These are phyloP conservation scores for Speoplatyrhinus poulsoni DNA, from an alignment of 2,113 vertebrate species.

Conservation along the genomic window DNA sequence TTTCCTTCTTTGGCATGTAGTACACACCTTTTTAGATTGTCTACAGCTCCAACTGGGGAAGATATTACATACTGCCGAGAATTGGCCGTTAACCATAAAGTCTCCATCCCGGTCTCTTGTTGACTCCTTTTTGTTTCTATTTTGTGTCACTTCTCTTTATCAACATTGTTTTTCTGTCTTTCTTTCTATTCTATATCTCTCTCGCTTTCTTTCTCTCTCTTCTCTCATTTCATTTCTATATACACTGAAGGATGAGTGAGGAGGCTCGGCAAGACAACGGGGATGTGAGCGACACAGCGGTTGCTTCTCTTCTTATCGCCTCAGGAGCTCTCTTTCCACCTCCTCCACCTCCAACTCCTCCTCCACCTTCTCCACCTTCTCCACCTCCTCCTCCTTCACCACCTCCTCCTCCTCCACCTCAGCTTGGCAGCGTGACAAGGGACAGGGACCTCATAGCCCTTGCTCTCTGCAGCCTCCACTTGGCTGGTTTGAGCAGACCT, in stretches of 20 bases:
- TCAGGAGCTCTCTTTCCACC: neutral
- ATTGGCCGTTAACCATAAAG: too few species aligned
- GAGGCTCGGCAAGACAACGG: too few species aligned
- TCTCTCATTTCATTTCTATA: neutral
- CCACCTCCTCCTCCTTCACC: slow-evolving; percentile 11
- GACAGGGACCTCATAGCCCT: slow-evolving; percentile 49
- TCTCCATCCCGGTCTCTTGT: neutral
- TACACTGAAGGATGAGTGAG: neutral
- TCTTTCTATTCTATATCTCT: neutral
- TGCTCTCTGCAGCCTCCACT: slow-evolving; percentile 23
- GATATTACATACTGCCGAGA: too few species aligned
- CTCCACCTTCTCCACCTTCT: slow-evolving; percentile 17
- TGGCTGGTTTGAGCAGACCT: slow-evolving; percentile 18
- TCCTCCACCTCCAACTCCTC: slow-evolving; percentile 10
- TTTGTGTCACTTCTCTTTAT: too few species aligned
- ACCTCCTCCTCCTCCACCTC: slow-evolving; percentile 6
- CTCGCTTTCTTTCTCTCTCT: neutral
- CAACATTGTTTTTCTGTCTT: neutral
- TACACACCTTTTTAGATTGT: too few species aligned
- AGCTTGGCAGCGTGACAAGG: slow-evolving; percentile 55
- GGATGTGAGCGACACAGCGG: too few species aligned
- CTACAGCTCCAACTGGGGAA: too few species aligned
- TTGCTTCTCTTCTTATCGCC: neutral
- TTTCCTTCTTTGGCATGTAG: too few species aligned
- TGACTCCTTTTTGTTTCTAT: neutral